A percentile compares a stretch with the other conserved stretches of the same genome.
These are phyloP conservation scores for Eudasyphora cyanicolor DNA, from an alignment of 2,888 invertebrate species.

Conservation along the genomic window DNA sequence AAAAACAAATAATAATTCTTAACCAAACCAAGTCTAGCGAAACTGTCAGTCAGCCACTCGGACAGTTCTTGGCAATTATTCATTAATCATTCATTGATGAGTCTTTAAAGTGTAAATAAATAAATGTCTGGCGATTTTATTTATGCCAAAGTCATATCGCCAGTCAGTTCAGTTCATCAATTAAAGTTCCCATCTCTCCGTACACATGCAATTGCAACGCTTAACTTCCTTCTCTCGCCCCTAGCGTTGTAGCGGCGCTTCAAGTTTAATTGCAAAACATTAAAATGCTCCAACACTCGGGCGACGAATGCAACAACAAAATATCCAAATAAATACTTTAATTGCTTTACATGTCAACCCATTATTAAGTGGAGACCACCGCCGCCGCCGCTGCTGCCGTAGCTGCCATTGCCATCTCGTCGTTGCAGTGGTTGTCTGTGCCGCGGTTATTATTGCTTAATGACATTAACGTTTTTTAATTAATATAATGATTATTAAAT, in stretches of 20 bases:
- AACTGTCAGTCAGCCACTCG: too few species aligned
- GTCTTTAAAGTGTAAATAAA: slow-evolving; percentile 1
- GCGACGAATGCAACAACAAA: neutral
- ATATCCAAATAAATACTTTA: slow-evolving; percentile 30
- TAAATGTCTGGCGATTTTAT: slow-evolving; percentile 6
- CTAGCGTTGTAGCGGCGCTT: neutral
- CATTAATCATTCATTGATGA: slow-evolving; percentile 10
- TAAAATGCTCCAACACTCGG: slow-evolving; percentile 3
- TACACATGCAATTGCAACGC: neutral
- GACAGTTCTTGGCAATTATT: too few species aligned
- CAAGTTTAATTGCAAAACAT: slow-evolving; percentile 13
- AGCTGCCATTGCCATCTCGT: slow-evolving; percentile 15
- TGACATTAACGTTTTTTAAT: slow-evolving; percentile 61
- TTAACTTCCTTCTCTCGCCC: neutral
- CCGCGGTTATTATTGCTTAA: slow-evolving; percentile 29
- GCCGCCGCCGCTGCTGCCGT: neutral
- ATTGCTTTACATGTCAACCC: slow-evolving; percentile 26
- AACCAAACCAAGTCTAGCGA: too few species aligned
- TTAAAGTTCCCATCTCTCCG: neutral
- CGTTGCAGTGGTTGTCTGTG: slow-evolving; percentile 14
- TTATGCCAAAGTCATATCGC: neutral
- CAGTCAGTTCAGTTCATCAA: neutral
- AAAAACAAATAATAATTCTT: neutral
- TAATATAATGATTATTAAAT: slow-evolving; percentile 62
- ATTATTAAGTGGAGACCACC: slow-evolving; percentile 7